Percentiles rank a stretch among this genome's conserved stretches.
These are phyloP conservation scores for Caenorhabditis drosophilae DNA, from an alignment of 2,888 invertebrate genomes.

Conservation along the genomic window DNA sequence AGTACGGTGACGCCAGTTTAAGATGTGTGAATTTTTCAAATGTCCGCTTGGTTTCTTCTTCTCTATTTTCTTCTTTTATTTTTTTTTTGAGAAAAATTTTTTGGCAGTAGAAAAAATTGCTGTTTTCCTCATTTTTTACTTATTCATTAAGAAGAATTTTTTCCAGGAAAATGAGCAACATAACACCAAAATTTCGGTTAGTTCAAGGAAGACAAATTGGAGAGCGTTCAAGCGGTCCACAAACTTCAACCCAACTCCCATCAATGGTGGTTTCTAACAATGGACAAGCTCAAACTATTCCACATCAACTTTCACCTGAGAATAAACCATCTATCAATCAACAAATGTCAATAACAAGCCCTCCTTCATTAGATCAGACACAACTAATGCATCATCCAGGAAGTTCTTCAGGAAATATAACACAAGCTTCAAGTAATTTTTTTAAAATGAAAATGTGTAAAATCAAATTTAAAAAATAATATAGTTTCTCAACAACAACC, in stretches of 20 bases:
- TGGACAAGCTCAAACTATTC: neutral
- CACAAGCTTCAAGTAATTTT: neutral
- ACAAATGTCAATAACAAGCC: no score
- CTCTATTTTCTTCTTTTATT: neutral
- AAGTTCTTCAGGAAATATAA: neutral
- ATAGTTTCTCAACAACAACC: neutral
- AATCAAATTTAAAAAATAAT: no score
- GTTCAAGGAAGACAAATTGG: constrained; percentile 45
- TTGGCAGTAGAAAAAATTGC: no score
- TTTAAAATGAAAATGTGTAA: neutral
- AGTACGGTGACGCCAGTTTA: constrained; percentile 8
- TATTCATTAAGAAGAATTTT: no score
- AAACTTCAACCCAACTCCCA: neutral
- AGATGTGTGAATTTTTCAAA: constrained; percentile 5
- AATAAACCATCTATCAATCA: neutral
- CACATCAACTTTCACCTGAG: neutral
- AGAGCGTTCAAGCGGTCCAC: constrained; percentile 20
- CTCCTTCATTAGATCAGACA: neutral
- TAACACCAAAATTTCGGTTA: constrained; percentile 40
- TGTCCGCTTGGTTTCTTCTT: constrained; percentile 2
- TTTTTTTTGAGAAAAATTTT: no score
- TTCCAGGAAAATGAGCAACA: constrained; percentile 21
- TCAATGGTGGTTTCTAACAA: neutral
- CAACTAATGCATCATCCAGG: neutral
- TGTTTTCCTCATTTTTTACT: no score